phyloP scores from a whole-genome alignment of 2,113 vertebrate species.

The Ciconia maguari region DNA sequence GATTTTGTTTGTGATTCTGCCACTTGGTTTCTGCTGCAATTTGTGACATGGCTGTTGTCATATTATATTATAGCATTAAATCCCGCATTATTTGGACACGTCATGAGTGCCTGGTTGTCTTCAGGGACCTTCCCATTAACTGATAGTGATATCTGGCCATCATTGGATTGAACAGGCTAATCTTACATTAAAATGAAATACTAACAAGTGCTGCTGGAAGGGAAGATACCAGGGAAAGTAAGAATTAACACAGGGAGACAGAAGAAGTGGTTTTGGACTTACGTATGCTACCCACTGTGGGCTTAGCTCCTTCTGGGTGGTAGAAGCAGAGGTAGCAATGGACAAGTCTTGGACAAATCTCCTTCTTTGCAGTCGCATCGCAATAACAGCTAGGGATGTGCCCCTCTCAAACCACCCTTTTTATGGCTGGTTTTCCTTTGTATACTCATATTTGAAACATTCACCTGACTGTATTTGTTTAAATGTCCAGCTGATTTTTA shows the following conservation, averaged over 20 bases:
- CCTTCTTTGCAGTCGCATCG: not conserved
- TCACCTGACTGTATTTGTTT: not conserved
- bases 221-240: not conserved
- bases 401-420: not conserved
- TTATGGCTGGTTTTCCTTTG: not conserved
- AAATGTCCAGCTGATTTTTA: not conserved
- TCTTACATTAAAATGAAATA: not conserved
- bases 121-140: not conserved
- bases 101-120: not conserved
- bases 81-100: not conserved
- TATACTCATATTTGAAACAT: not conserved
- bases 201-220: not conserved
- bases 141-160: not conserved
- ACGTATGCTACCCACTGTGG: not conserved
- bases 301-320: not conserved
- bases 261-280: not conserved
- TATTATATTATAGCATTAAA: not conserved
- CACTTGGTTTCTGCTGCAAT: not conserved
- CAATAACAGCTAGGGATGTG: not conserved
- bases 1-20: not conserved
- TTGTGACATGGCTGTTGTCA: not conserved
- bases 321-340: not conserved
- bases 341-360: not conserved
- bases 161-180: not conserved
- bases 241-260: not conserved